Evolutionary conservation across 2,113 vertebrate genomes (phyloP).

Genomic region (Corydoras sp.): DNA sequence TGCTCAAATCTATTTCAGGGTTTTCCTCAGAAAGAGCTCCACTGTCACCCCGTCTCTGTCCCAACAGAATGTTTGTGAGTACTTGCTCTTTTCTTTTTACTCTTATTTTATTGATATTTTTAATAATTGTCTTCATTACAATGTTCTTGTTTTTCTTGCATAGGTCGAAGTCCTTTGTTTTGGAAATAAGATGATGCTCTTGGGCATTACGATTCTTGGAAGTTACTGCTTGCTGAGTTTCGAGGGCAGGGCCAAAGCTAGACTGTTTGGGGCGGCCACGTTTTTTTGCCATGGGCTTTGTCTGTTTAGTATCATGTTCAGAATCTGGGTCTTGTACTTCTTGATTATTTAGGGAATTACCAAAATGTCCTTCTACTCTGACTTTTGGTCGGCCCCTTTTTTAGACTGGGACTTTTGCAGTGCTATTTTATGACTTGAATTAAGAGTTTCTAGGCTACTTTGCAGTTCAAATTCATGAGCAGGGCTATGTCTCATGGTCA

Average conservation of each 20-base stretch:
- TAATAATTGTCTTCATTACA: conserved; percentile 88
- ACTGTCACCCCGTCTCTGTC: conserved; percentile 44
- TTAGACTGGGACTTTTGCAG: too few species aligned
- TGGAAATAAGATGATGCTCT: conserved; percentile 46
- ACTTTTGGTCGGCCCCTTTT: too few species aligned
- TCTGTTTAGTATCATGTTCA: conserved; percentile 71
- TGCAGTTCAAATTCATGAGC: too few species aligned
- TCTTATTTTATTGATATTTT: conserved; percentile 94
- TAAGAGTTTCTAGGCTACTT: too few species aligned
- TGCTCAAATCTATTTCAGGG: conserved; percentile 34
- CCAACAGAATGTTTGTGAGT: conserved; percentile 76
- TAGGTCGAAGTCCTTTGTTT: conserved; percentile 44
- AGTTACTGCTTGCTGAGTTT: conserved; percentile 60
- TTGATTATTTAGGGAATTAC: conserved; percentile 41
- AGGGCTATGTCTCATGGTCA: too few species aligned
- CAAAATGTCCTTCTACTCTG: too few species aligned
- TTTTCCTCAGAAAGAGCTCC: conserved; percentile 39
- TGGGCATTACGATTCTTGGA: conserved; percentile 7
- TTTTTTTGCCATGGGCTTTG: conserved; percentile 77
- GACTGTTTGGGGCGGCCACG: conserved; percentile 84
- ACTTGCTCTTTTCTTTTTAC: conserved; percentile 85
- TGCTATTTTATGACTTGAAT: too few species aligned
- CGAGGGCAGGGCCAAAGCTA: conserved; percentile 51
- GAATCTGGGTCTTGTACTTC: conserved; percentile 30
- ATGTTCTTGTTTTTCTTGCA: conserved; percentile 69